Evolutionary conservation across 1,140 invertebrate genomes (phyloP).

Genomic region (Gonatopus flavifemur): DNA sequence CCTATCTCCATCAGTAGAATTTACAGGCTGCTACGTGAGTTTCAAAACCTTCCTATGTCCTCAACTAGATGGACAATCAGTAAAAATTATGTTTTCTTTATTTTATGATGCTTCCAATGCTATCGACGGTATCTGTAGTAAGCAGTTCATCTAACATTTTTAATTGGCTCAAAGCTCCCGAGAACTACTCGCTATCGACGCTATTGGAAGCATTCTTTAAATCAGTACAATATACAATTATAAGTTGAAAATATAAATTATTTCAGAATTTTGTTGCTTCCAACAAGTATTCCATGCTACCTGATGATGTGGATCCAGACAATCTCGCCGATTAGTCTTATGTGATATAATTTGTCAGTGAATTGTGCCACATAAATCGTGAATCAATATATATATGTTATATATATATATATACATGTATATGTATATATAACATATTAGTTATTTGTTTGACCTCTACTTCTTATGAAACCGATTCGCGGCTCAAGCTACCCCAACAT

Average conservation of each 20-base stretch:
- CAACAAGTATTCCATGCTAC: slow-evolving; percentile 62
- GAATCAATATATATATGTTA: slow-evolving; percentile 45
- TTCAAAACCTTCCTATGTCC: too few relatives aligned
- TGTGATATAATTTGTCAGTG: slow-evolving; percentile 37
- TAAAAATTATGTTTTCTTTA: too few relatives aligned
- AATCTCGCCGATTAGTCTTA: slow-evolving; percentile 48
- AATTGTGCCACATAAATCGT: slow-evolving; percentile 49
- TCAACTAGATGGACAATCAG: too few relatives aligned
- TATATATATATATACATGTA: slow-evolving; percentile 32
- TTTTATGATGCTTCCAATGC: too few relatives aligned
- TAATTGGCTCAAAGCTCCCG: too few relatives aligned
- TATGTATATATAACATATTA: slow-evolving; percentile 25
- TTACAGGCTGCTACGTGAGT: too few relatives aligned
- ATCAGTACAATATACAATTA: too few relatives aligned
- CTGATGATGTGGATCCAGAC: slow-evolving; percentile 52
- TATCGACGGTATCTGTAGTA: too few relatives aligned
- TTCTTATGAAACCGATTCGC: slow-evolving; percentile 33
- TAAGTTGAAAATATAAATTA: slow-evolving; percentile 20
- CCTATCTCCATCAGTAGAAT: too few relatives aligned
- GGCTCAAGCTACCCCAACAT: slow-evolving; percentile 16
- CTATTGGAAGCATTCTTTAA: too few relatives aligned
- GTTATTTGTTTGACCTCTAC: slow-evolving; percentile 43
- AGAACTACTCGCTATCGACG: too few relatives aligned
- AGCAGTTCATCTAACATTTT: too few relatives aligned
- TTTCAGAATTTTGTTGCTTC: slow-evolving; percentile 66